These are phyloP conservation scores for Dasysyrphus tricinctus DNA, from an alignment of 2,888 invertebrate genomes.

Conservation along the genomic window DNA sequence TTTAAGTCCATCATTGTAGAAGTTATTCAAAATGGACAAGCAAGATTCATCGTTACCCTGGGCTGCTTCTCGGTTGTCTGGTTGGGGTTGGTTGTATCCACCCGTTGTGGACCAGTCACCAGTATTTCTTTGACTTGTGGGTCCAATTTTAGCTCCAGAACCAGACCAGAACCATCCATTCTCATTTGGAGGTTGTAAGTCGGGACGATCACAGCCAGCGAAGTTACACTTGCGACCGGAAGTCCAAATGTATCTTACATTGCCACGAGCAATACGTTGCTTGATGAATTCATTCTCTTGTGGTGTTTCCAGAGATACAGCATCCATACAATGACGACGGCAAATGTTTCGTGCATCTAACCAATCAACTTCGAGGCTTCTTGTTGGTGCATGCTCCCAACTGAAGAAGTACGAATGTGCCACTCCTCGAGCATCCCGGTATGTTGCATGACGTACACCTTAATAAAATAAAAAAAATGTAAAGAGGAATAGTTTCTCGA, in stretches of 20 bases:
- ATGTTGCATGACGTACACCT: conserved; percentile 95
- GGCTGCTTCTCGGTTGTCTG: conserved; percentile 95
- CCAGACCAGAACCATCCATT: conserved; percentile 98
- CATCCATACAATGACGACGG: conserved; percentile 96
- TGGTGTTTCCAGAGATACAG: conserved; percentile 94
- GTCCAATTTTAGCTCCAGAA: conserved; percentile 95
- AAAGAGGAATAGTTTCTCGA: background rate
- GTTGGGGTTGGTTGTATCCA: conserved; percentile 93
- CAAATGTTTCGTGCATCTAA: conserved; percentile 95
- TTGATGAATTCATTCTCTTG: conserved; percentile 96
- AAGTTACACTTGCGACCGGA: conserved; percentile 96
- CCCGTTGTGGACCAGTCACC: conserved; percentile 96
- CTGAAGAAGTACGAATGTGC: conserved; percentile 97
- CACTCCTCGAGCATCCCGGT: conserved; percentile 94
- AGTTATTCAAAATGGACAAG: conserved; percentile 94
- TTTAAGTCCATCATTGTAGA: conserved; percentile 94
- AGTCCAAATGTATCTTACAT: conserved; percentile 94
- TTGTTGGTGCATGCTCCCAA: conserved; percentile 93
- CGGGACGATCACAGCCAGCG: conserved; percentile 92
- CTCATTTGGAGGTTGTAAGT: conserved; percentile 92
- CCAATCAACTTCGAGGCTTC: conserved; percentile 94
- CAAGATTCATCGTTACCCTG: conserved; percentile 97
- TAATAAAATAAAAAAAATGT: conserved; percentile 50
- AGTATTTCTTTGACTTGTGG: conserved; percentile 93
- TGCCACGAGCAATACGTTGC: conserved; percentile 92